A percentile compares a stretch with the other conserved stretches of the same genome.
These are phyloP conservation scores for Exaiptasia diaphana DNA, from an alignment of 64 coral and sea anemone genomes.

Conservation along the genomic window DNA sequence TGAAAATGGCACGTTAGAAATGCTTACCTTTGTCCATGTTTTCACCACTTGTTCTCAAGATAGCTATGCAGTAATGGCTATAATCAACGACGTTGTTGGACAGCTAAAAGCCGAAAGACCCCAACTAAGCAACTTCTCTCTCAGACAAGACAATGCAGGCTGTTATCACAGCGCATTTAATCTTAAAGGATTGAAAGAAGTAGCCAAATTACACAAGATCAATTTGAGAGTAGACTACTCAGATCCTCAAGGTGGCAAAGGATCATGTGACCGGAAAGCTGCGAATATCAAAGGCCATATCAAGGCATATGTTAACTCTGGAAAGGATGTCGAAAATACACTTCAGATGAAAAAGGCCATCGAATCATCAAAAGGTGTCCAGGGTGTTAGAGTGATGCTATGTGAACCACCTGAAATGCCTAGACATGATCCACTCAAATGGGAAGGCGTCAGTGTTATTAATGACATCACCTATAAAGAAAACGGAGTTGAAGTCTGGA, in stretches of 20 bases:
- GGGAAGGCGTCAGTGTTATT: slow-evolving; percentile 20
- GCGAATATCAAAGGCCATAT: slow-evolving; percentile 44
- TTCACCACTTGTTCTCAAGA: slow-evolving; percentile 24
- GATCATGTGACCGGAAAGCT: slow-evolving; percentile 29
- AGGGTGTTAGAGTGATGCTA: slow-evolving; percentile 11
- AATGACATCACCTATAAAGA: slow-evolving; percentile 18
- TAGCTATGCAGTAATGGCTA: slow-evolving; percentile 12
- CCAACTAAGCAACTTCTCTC: neutral
- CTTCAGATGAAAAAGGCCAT: slow-evolving; percentile 26
- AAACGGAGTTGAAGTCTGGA: slow-evolving; percentile 9
- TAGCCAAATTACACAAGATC: neutral
- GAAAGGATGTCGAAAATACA: slow-evolving; percentile 36
- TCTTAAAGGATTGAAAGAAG: neutral
- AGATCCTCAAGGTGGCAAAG: slow-evolving; percentile 38
- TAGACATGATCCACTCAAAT: slow-evolving; percentile 19
- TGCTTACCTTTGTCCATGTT: slow-evolving; percentile 26
- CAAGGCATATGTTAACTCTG: slow-evolving; percentile 9
- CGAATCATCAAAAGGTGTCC: slow-evolving; percentile 14
- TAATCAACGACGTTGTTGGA: slow-evolving; percentile 21
- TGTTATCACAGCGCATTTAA: slow-evolving; percentile 22
- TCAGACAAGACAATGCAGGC: slow-evolving; percentile 29
- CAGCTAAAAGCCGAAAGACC: slow-evolving; percentile 17
- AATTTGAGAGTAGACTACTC: slow-evolving; percentile 12
- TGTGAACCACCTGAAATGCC: neutral
- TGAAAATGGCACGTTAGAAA: neutral